Evolutionary conservation across 2,797 vertebrate species (phyloP).

Genomic region (Xenops minutus): DNA sequence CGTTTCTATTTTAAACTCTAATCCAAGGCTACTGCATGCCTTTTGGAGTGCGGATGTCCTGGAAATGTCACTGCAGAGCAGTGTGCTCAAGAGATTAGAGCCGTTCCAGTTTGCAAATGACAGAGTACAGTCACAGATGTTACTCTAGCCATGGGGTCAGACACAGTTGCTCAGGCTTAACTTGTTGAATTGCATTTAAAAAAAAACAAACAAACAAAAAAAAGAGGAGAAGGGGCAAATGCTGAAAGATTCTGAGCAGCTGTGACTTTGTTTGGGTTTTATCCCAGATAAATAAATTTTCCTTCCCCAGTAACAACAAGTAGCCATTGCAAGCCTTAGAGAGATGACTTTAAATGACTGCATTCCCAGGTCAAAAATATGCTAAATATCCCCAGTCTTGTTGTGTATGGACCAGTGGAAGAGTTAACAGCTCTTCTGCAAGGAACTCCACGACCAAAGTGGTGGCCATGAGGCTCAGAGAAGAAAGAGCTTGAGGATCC

Average conservation of each 20-base stretch:
- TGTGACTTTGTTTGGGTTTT: not conserved
- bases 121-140: constrained; percentile 39
- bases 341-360: not conserved
- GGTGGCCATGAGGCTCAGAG: rapidly evolving
- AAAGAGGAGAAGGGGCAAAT: not conserved
- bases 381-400: not conserved
- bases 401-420: not conserved
- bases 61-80: constrained; percentile 61
- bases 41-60: constrained; percentile 49
- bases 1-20: constrained; percentile 33
- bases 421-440: not conserved
- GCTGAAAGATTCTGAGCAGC: not conserved
- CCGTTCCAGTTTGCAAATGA: constrained; percentile 22
- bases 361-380: not conserved
- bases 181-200: constrained; percentile 5
- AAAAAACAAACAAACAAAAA: not conserved
- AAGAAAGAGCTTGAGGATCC: not conserved
- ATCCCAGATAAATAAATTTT: not conserved
- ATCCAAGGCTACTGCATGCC: constrained; percentile 35
- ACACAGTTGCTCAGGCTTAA: not conserved
- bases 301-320: not conserved
- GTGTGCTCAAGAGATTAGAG: constrained; percentile 39
- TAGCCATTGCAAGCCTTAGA: not conserved
- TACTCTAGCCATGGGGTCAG: not conserved
- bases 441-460: rapidly evolving